Conservation (phyloP, 2,888 invertebrate genomes). For the Tanytarsus gracilentus region DNA sequence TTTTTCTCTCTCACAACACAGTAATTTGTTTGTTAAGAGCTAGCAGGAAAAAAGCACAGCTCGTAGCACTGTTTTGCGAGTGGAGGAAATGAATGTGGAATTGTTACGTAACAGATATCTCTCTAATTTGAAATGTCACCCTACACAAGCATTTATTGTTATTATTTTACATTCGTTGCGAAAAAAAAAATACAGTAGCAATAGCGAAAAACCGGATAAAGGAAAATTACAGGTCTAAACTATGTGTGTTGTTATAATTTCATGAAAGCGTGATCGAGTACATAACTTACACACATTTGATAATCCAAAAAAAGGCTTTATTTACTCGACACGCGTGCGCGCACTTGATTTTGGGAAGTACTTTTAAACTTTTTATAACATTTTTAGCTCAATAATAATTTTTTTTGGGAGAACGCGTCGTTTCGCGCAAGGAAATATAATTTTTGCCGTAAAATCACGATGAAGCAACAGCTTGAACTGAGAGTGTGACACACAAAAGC, state of each 20-base stretch:
- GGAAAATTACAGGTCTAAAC: slow-evolving; percentile 3
- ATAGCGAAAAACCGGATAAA: slow-evolving; percentile 8
- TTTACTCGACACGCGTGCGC: background rate
- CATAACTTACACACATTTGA: background rate
- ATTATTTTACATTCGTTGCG: slow-evolving; percentile 4
- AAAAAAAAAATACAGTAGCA: background rate
- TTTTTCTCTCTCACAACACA: no score
- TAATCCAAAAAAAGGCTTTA: background rate
- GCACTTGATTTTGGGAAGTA: background rate
- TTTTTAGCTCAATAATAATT: no score
- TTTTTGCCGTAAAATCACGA: slow-evolving; percentile 12
- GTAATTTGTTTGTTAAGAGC: no score
- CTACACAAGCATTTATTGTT: background rate
- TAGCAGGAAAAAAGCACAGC: no score
- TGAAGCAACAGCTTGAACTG: slow-evolving; percentile 25
- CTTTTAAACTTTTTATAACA: background rate
- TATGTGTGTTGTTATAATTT: background rate
- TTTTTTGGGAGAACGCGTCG: no score
- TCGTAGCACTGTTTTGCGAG: no score
- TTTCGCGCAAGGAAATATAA: no score
- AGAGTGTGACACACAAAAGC: background rate
- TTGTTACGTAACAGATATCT: slow-evolving; percentile 7
- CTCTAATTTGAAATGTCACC: slow-evolving; percentile 13
- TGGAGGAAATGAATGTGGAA: slow-evolving; percentile 5
- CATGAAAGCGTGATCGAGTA: slow-evolving; percentile 1